phyloP scores from a whole-genome alignment of 2,888 invertebrate genomes.

The Melanostoma scalare region DNA sequence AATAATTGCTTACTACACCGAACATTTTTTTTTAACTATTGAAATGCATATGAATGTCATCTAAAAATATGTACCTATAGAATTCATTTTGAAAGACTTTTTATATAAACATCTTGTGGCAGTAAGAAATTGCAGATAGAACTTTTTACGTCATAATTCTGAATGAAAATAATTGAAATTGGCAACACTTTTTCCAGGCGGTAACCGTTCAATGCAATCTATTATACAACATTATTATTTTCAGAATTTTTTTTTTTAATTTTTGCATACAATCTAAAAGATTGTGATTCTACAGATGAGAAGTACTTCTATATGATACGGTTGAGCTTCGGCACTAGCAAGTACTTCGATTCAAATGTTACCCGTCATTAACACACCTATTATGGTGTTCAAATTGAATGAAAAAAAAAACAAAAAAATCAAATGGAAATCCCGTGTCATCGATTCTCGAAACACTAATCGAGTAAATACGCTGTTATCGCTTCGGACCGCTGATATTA shows the following conservation, averaged over 20 bases:
- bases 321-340: too few species aligned
- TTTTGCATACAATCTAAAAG: too few species aligned
- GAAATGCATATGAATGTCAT: constrained; percentile 61
- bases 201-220: background rate
- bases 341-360: too few species aligned
- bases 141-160: constrained; percentile 22
- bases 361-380: constrained; percentile 29
- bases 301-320: too few species aligned
- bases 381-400: background rate
- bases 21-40: constrained; percentile 19
- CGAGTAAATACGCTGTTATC: constrained; percentile 54
- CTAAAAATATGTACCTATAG: constrained; percentile 43
- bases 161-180: background rate
- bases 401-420: constrained; percentile 10
- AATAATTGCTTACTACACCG: too few species aligned
- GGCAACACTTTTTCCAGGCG: constrained; percentile 3
- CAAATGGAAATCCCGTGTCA: constrained; percentile 44
- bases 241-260: too few species aligned
- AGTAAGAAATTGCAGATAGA: constrained; percentile 51
- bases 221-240: too few species aligned
- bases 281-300: too few species aligned
- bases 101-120: constrained; percentile 34
- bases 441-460: constrained; percentile 53
- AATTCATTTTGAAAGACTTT: constrained; percentile 53
- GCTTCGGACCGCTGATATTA: constrained; percentile 48